Conservation (phyloP, 2,888 invertebrate genomes). For the Ophonus ardosiacus region DNA sequence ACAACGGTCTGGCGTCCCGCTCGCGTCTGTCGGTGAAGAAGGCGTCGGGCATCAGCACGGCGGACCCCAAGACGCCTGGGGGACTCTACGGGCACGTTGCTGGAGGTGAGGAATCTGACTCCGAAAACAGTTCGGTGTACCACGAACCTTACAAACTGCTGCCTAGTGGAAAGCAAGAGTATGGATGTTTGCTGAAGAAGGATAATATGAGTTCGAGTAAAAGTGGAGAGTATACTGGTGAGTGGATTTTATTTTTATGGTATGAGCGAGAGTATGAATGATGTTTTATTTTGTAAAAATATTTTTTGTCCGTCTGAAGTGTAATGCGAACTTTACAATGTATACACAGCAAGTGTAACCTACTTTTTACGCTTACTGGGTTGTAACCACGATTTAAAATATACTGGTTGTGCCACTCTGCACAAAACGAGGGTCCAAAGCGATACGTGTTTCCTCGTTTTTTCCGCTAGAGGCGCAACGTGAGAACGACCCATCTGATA, state of each 20-base stretch:
- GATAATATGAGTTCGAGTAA: slow-evolving; percentile 76
- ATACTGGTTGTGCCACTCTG: too few relatives aligned
- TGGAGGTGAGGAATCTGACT: slow-evolving; percentile 77
- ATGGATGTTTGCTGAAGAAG: slow-evolving; percentile 77
- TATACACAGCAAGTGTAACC: too few relatives aligned
- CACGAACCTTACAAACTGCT: slow-evolving; percentile 79
- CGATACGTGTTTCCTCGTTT: too few relatives aligned
- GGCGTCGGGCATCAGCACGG: slow-evolving; percentile 71
- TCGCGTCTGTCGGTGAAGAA: slow-evolving; percentile 76
- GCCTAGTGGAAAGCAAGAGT: slow-evolving; percentile 76
- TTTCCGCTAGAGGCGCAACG: too few relatives aligned
- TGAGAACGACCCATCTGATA: too few relatives aligned
- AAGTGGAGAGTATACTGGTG: slow-evolving; percentile 78
- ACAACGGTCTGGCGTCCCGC: slow-evolving; percentile 76
- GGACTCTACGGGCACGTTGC: slow-evolving; percentile 76
- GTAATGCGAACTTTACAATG: too few relatives aligned
- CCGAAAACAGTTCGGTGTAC: slow-evolving; percentile 79
- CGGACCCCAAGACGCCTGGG: slow-evolving; percentile 73
- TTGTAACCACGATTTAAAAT: too few relatives aligned
- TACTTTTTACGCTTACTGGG: too few relatives aligned
- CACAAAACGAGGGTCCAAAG: too few relatives aligned
- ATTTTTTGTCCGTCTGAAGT: too few relatives aligned
- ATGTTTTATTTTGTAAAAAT: too few relatives aligned
- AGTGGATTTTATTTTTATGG: slow-evolving; percentile 65
- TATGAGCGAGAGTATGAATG: too few relatives aligned